Evolutionary conservation across 2,888 invertebrate genomes (phyloP).

Genomic region (Scaptomyza parva): DNA sequence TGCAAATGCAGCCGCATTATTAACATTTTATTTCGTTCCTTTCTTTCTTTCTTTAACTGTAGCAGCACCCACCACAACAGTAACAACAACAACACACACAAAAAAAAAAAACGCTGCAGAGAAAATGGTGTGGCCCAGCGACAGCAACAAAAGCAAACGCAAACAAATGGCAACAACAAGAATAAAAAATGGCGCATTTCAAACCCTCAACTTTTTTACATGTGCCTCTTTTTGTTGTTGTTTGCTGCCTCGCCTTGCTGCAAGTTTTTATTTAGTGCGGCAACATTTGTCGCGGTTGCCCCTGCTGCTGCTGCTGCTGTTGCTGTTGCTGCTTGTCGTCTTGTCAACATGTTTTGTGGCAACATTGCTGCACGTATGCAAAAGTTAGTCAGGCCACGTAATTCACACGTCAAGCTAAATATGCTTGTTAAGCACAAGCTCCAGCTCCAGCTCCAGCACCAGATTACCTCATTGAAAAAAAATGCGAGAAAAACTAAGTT

Average conservation of each 20-base stretch:
- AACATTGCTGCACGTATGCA: slow-evolving; percentile 79
- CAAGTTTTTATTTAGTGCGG: slow-evolving; percentile 64
- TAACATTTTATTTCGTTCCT: slow-evolving; percentile 63
- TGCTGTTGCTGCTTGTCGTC: slow-evolving; percentile 56
- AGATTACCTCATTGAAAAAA: slow-evolving; percentile 26
- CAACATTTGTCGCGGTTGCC: slow-evolving; percentile 49
- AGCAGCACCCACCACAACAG: slow-evolving; percentile 55
- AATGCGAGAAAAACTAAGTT: background rate
- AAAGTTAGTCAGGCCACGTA: slow-evolving; percentile 76
- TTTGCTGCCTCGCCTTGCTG: slow-evolving; percentile 59
- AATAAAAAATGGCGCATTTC: slow-evolving; percentile 77
- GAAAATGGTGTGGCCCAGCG: slow-evolving; percentile 57
- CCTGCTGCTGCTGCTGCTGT: slow-evolving; percentile 27
- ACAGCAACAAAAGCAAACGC: slow-evolving; percentile 46
- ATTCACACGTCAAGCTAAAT: slow-evolving; percentile 79
- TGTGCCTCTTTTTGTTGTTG: slow-evolving; percentile 21
- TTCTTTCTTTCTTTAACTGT: slow-evolving; percentile 14
- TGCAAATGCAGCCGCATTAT: slow-evolving; percentile 71
- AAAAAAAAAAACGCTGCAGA: slow-evolving; percentile 40
- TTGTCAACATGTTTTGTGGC: slow-evolving; percentile 77
- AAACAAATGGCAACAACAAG: slow-evolving; percentile 74
- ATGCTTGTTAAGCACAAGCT: slow-evolving; percentile 62
- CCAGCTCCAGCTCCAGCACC: too few species aligned
- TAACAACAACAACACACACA: slow-evolving; percentile 25
- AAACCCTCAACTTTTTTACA: slow-evolving; percentile 58